A percentile compares a stretch with the other conserved stretches of the same genome.
These are phyloP conservation scores for Lophius piscatorius DNA, from an alignment of 2,113 vertebrate genomes.

Conservation along the genomic window DNA sequence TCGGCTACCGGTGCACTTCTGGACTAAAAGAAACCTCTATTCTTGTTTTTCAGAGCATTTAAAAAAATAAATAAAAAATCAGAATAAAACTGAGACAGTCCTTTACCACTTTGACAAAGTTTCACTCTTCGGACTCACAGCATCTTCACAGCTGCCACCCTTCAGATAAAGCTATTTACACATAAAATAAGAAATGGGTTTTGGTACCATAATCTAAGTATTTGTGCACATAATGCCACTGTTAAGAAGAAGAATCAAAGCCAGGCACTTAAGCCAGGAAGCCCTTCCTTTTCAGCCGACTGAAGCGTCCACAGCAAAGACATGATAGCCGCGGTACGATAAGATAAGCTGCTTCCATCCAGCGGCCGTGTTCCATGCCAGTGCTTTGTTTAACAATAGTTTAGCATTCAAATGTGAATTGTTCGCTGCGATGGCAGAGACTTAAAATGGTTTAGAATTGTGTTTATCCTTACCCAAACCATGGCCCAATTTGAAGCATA, in stretches of 20 bases:
- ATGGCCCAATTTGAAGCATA: slow-evolving; percentile 74
- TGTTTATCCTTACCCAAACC: slow-evolving; percentile 76
- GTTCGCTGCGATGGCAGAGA: slow-evolving; percentile 56
- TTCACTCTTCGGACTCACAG: slow-evolving; percentile 40
- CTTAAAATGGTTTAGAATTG: slow-evolving; percentile 71
- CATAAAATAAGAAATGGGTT: slow-evolving; percentile 40
- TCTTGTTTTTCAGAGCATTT: too few species aligned
- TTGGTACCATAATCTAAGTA: slow-evolving; percentile 60
- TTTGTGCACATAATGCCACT: slow-evolving; percentile 68
- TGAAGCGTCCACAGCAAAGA: slow-evolving; percentile 56
- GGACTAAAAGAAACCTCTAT: too few species aligned
- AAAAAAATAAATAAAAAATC: too few species aligned
- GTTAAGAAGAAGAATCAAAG: slow-evolving; percentile 64
- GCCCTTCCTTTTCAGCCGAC: slow-evolving; percentile 45
- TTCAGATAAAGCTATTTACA: slow-evolving; percentile 72
- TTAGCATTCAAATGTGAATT: slow-evolving; percentile 67
- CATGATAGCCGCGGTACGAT: slow-evolving; percentile 60
- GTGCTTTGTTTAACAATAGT: slow-evolving; percentile 63
- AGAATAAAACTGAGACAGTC: too few species aligned
- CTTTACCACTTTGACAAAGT: too few species aligned
- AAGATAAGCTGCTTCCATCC: slow-evolving; percentile 72
- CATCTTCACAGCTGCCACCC: slow-evolving; percentile 64
- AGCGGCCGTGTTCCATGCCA: slow-evolving; percentile 49
- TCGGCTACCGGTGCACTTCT: background rate
- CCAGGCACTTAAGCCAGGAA: slow-evolving; percentile 59